phyloP scores from a whole-genome alignment of 1,140 invertebrate genomes.

The Macrotrachela quadricornifera region DNA sequence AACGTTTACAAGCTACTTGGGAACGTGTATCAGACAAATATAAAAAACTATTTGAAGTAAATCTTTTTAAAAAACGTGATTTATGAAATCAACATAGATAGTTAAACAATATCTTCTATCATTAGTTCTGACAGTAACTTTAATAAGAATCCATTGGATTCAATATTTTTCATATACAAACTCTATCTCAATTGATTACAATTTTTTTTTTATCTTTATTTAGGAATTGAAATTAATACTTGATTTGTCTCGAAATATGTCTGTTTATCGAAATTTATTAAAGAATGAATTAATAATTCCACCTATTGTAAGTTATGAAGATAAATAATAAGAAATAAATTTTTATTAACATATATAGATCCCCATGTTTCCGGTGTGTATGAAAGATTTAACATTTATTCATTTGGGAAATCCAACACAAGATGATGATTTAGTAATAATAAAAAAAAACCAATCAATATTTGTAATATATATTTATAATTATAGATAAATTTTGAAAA shows the following conservation, averaged over 20 bases:
- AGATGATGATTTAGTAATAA: too few relatives aligned
- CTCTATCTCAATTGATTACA: too few relatives aligned
- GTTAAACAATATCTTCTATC: too few relatives aligned
- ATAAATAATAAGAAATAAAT: neutral
- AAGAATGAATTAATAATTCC: conserved; percentile 64
- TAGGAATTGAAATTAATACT: conserved; percentile 70
- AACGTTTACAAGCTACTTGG: conserved; percentile 72
- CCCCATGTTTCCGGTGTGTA: conserved; percentile 41
- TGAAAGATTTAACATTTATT: conserved; percentile 90
- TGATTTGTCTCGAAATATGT: conserved; percentile 96
- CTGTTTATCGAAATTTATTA: conserved; percentile 80
- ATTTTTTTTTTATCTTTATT: neutral
- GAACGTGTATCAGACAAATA: conserved; percentile 32
- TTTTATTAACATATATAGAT: conserved; percentile 37
- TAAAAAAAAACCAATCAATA: too few relatives aligned
- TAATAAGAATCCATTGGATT: too few relatives aligned
- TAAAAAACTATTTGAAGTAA: too few relatives aligned
- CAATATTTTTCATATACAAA: too few relatives aligned
- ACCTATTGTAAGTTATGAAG: conserved; percentile 36
- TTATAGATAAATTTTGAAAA: conserved; percentile 71
- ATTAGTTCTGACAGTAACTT: too few relatives aligned
- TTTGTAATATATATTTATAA: too few relatives aligned
- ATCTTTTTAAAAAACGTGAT: too few relatives aligned
- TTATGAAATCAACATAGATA: too few relatives aligned
- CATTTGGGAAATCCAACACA: conserved; percentile 84